These are phyloP conservation scores for Ascaphus truei DNA, from an alignment of 2,113 vertebrate genomes.

Conservation along the genomic window DNA sequence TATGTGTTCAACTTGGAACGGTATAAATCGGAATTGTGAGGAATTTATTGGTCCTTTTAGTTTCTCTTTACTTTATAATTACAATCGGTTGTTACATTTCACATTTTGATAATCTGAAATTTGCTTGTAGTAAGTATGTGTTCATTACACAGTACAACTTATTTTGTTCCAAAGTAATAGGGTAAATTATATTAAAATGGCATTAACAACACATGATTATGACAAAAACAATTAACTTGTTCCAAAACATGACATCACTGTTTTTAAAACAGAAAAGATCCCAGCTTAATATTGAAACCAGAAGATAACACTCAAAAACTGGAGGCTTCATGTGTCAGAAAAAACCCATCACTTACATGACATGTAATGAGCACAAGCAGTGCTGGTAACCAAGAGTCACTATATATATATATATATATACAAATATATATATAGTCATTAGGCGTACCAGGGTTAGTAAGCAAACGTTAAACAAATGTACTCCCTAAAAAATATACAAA, in stretches of 20 bases:
- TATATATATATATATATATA: too few species aligned
- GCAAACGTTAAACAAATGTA: too few species aligned
- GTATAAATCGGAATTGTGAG: too few species aligned
- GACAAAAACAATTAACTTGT: not conserved
- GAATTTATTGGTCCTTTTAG: too few species aligned
- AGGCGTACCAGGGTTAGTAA: too few species aligned
- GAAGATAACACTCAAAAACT: conserved; percentile 13
- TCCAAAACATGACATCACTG: conserved; percentile 32
- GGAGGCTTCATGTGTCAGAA: conserved; percentile 34
- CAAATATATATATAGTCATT: too few species aligned
- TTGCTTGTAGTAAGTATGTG: not conserved
- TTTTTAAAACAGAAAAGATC: conserved; percentile 29
- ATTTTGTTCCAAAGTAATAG: not conserved
- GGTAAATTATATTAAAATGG: not conserved
- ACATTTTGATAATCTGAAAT: too few species aligned
- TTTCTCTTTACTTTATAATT: too few species aligned
- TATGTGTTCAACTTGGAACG: too few species aligned
- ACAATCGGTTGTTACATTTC: too few species aligned
- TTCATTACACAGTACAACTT: not conserved
- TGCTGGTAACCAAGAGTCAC: too few species aligned
- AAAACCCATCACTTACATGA: conserved; percentile 26
- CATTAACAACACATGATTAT: not conserved
- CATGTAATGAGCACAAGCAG: conserved; percentile 3
- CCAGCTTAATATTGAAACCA: conserved; percentile 34
- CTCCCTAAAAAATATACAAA: too few species aligned